Percentiles rank a stretch among this genome's conserved stretches.
These are phyloP conservation scores for Vulpes ferrilata DNA, from an alignment of 2,113 vertebrate species.

Conservation along the genomic window DNA sequence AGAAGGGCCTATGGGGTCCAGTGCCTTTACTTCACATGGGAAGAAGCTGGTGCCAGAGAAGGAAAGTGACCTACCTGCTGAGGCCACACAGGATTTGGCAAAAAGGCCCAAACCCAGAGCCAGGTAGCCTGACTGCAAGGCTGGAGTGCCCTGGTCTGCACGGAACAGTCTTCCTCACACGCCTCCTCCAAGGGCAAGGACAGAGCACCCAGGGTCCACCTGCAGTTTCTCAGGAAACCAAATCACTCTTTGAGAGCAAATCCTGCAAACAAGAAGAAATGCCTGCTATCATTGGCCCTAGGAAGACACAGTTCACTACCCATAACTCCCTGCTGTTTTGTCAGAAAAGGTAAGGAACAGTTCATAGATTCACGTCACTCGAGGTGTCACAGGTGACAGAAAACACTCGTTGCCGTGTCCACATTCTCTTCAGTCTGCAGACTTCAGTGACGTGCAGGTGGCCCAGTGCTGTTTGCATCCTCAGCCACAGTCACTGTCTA, in stretches of 20 bases:
- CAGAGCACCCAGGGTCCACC: neutral
- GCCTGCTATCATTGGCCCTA: neutral
- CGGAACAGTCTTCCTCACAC: no score
- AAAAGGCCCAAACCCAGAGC: neutral
- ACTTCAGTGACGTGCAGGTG: neutral
- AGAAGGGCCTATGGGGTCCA: neutral
- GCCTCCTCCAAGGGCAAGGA: no score
- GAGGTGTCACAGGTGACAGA: neutral
- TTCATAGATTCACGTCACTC: neutral
- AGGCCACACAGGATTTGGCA: neutral
- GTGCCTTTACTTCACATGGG: neutral
- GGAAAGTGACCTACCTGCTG: neutral
- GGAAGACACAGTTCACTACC: neutral
- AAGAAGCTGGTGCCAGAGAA: neutral
- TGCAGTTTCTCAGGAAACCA: neutral
- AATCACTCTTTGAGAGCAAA: neutral
- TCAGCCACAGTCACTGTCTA: neutral
- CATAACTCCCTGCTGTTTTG: neutral
- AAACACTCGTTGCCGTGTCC: neutral
- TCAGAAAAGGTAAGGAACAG: neutral
- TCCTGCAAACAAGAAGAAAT: neutral
- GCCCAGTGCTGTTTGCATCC: neutral
- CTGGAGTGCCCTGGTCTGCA: neutral
- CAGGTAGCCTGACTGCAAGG: fast-evolving
- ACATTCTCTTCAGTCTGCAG: neutral